A percentile compares a stretch with the other conserved stretches of the same genome.
These are phyloP conservation scores for Puntigrus tetrazona DNA, from an alignment of 2,113 vertebrate genomes.

Conservation along the genomic window DNA sequence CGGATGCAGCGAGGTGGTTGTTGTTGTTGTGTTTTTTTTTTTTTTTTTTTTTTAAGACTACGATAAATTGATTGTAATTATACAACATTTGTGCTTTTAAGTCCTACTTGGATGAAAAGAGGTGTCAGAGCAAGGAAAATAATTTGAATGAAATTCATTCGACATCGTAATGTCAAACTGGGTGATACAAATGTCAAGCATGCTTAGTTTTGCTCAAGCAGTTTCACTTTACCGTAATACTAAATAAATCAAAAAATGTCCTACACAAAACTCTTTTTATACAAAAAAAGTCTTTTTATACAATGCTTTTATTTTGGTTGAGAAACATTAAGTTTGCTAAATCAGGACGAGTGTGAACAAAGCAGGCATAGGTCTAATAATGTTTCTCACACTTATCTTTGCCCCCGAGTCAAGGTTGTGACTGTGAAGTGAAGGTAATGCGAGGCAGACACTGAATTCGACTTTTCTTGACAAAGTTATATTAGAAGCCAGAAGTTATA, in stretches of 20 bases:
- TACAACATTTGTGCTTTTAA: neutral
- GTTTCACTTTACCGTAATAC: neutral
- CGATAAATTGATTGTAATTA: neutral
- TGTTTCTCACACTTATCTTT: constrained; percentile 25
- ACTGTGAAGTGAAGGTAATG: neutral
- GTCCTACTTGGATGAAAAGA: neutral
- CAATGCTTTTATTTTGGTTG: neutral
- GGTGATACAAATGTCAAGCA: neutral
- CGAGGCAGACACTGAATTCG: neutral
- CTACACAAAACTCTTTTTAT: neutral
- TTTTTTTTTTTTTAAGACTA: neutral
- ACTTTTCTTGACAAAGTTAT: neutral
- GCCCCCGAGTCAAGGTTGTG: constrained; percentile 27
- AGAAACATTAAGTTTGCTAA: neutral
- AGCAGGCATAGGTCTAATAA: neutral
- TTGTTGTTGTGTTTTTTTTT: no score
- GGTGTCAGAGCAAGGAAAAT: neutral
- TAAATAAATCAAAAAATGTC: no score
- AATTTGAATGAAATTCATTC: neutral
- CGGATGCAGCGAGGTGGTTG: neutral
- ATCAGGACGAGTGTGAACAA: neutral
- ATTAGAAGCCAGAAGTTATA: neutral
- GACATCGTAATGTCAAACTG: neutral
- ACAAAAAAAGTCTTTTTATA: neutral
- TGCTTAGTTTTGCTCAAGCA: neutral